These are phyloP conservation scores for Pao palembangensis DNA, from an alignment of 2,113 vertebrate genomes.

Conservation along the genomic window DNA sequence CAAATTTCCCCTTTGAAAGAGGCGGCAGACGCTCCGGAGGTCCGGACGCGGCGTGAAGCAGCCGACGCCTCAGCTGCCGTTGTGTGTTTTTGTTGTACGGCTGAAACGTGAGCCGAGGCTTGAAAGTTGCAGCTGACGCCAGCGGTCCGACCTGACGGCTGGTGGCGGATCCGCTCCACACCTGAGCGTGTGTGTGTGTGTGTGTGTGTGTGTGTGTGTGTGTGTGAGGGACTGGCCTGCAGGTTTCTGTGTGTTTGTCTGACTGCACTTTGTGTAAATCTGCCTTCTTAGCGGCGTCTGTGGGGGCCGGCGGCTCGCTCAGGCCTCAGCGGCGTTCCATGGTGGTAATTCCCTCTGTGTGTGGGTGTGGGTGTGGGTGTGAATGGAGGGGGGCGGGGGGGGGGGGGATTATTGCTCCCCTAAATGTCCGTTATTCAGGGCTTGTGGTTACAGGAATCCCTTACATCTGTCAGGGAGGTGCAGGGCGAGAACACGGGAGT, in stretches of 20 bases:
- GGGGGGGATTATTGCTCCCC: conserved; percentile 31
- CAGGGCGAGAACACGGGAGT: conserved; percentile 9
- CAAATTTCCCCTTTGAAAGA: too few relatives aligned
- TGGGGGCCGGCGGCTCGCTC: neutral
- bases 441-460: conserved; percentile 37
- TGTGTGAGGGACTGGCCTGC: too few relatives aligned
- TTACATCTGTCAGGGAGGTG: conserved; percentile 47
- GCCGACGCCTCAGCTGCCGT: too few relatives aligned
- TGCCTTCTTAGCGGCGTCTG: neutral
- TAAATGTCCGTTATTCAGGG: conserved; percentile 37
- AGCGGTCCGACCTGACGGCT: too few relatives aligned
- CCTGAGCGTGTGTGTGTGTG: too few relatives aligned
- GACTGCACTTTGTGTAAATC: neutral
- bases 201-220: too few relatives aligned
- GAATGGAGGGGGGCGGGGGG: conserved; percentile 13
- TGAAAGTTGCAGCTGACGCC: too few relatives aligned
- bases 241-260: neutral
- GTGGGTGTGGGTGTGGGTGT: conserved; percentile 28
- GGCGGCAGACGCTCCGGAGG: too few relatives aligned
- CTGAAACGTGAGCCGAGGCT: too few relatives aligned
- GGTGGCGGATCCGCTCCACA: too few relatives aligned
- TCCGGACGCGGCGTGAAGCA: too few relatives aligned
- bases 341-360: conserved; percentile 42
- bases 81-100: too few relatives aligned
- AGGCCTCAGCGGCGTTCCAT: conserved; percentile 9